A percentile compares a stretch with the other conserved stretches of the same genome.
Conservation (phyloP, 1,140 invertebrate genomes). For the Coptotermes formosanus region DNA sequence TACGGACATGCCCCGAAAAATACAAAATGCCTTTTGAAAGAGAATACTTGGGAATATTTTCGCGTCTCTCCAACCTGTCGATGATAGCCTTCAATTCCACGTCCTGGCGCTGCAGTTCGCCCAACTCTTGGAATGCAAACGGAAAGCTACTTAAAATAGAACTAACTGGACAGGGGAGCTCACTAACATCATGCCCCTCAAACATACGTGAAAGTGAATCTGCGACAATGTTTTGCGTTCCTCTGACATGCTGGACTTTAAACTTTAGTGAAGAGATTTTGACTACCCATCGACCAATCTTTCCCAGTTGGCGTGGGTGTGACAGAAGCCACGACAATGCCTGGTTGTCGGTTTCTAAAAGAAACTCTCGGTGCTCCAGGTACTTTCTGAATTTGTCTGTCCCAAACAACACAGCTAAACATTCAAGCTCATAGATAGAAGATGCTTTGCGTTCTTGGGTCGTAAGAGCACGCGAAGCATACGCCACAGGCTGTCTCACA, state of each 20-base stretch:
- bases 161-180: too few relatives aligned
- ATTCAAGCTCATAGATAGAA: slow-evolving; percentile 46
- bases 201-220: neutral
- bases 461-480: slow-evolving; percentile 44
- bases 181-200: neutral
- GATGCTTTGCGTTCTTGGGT: slow-evolving; percentile 46
- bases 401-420: slow-evolving; percentile 47
- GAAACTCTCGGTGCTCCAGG: slow-evolving; percentile 38
- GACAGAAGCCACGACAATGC: neutral
- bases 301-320: neutral
- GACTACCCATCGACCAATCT: neutral
- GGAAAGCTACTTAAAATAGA: neutral
- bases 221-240: neutral
- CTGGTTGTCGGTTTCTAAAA: slow-evolving; percentile 4
- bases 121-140: neutral
- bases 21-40: neutral
- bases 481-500: slow-evolving; percentile 40
- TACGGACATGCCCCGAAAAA: too few relatives aligned
- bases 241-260: neutral
- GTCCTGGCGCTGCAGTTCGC: neutral
- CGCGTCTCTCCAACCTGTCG: neutral
- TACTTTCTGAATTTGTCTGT: slow-evolving; percentile 49
- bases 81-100: neutral
- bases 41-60: neutral
- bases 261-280: neutral